A percentile compares a stretch with the other conserved stretches of the same genome.
Evolutionary conservation across 2,888 invertebrate genomes (phyloP).

Genomic region (Balanococcus diminutus): DNA sequence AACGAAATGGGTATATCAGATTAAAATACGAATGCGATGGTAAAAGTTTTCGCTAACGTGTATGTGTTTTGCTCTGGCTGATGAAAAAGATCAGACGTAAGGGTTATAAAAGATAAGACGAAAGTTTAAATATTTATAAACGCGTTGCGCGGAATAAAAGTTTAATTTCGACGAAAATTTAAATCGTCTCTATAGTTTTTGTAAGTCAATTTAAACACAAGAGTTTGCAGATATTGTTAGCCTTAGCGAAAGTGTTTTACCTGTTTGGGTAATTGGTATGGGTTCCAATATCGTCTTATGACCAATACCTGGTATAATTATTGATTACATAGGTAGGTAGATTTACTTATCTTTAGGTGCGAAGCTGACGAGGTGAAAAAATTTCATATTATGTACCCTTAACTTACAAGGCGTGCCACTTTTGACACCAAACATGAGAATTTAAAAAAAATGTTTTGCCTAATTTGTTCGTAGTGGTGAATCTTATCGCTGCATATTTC

Average conservation of each 20-base stretch:
- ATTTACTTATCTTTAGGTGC: no score
- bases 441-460: no score
- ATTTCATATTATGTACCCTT: no score
- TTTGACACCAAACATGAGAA: no score
- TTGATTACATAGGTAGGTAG: no score
- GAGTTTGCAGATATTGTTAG: background rate
- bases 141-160: background rate
- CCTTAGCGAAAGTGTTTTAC: background rate
- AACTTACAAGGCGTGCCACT: no score
- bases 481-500: no score
- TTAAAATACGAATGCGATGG: background rate
- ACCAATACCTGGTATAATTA: no score
- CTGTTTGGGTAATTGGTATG: background rate
- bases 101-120: slow-evolving; percentile 13
- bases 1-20: background rate
- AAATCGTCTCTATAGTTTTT: slow-evolving; percentile 19
- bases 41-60: slow-evolving; percentile 10
- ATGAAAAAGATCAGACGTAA: slow-evolving; percentile 22
- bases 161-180: slow-evolving; percentile 37
- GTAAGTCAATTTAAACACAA: slow-evolving; percentile 15
- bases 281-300: background rate
- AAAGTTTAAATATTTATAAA: slow-evolving; percentile 34
- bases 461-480: no score
- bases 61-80: background rate
- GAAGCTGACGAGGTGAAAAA: no score